Base-by-base conservation (phyloP, 2,113 vertebrate species). In the Zapus hudsonius region DNA sequence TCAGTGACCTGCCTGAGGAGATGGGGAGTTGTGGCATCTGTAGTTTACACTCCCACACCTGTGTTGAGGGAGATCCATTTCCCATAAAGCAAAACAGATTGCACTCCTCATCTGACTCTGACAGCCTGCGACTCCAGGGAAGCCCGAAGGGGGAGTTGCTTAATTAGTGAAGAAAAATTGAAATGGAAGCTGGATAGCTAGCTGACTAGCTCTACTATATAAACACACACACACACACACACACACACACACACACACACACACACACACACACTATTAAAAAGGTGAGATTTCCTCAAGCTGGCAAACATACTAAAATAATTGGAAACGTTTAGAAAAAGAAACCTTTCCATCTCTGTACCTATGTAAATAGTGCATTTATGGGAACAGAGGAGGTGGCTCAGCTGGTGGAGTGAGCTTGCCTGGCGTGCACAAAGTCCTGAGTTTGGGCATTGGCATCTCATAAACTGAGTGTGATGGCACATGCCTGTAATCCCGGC, bases 151-250 rank as follows among this genome's bases (percentile, higher is more conserved):
- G 61, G 75, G 27, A 19, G 2, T 72, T 86, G 90, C 80, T 59
- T 90, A 87, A 95, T 92, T 79, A 87, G 85, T 29, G 55, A 73
- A 83, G 87, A 63, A 88, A 97, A 57, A 88, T 59, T 80, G 70
- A 91, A 95, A 27, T 3, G 1, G 22, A 78, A 78, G 23, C 22
- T 47, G 19, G 22, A 19, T 87, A 27, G 12, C 29, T 87, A 27
- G 12, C 29, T 94, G 55, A 87, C 63, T 72, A 72, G 33, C 57
- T 63, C 31, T 70, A 64, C 3, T 27, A 8, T 36, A 55, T 52
- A 79, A 82, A 91, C 59, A 76, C 31, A 69, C 36, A 36, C 3
- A 20, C 47, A n/a, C 19, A 59, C 15, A 59, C 40, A 67, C 27
- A 27, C 5, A 84, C 67, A 66, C 52, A 59, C 38, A 29, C 9